Conservation (phyloP, 1,140 invertebrate species). For the Batillaria attramentaria region DNA sequence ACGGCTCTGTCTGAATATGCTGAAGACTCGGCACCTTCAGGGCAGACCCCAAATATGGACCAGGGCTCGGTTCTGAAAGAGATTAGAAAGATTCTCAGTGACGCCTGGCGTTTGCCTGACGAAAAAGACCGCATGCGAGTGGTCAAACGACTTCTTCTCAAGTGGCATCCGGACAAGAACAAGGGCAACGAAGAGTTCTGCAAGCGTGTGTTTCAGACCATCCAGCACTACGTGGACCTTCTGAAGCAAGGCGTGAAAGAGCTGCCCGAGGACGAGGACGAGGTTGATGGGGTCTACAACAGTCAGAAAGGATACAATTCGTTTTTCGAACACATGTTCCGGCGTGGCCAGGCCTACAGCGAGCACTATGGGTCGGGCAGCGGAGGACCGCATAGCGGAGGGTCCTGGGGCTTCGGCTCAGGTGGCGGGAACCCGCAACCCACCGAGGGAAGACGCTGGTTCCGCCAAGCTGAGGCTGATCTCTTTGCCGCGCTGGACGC, state of each 20-base stretch:
- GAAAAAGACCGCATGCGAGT: slow-evolving; percentile 55
- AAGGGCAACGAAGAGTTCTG: slow-evolving; percentile 51
- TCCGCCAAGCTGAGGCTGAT: slow-evolving; percentile 50
- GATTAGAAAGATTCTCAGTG: slow-evolving; percentile 42
- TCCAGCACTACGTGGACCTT: slow-evolving; percentile 37
- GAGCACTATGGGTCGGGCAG: background rate
- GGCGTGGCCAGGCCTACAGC: slow-evolving; percentile 1
- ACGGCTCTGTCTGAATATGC: background rate
- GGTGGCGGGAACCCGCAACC: slow-evolving; percentile 27
- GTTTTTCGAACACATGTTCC: slow-evolving; percentile 20
- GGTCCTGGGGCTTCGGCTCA: background rate
- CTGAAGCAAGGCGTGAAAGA: slow-evolving; percentile 42
- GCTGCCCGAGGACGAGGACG: slow-evolving; percentile 33
- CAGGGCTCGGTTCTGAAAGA: slow-evolving; percentile 37
- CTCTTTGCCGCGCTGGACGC: slow-evolving; percentile 33
- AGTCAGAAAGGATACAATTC: background rate
- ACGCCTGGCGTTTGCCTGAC: slow-evolving; percentile 47
- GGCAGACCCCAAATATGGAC: background rate
- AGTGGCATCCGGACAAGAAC: slow-evolving; percentile 70
- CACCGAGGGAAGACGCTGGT: slow-evolving; percentile 46
- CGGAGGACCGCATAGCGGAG: background rate
- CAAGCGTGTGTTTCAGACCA: slow-evolving; percentile 55
- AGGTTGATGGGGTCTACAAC: background rate
- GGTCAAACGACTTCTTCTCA: slow-evolving; percentile 58
- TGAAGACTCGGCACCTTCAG: too few species aligned